Conservation (phyloP, 2,797 vertebrate species). For the Dermochelys coriacea region DNA sequence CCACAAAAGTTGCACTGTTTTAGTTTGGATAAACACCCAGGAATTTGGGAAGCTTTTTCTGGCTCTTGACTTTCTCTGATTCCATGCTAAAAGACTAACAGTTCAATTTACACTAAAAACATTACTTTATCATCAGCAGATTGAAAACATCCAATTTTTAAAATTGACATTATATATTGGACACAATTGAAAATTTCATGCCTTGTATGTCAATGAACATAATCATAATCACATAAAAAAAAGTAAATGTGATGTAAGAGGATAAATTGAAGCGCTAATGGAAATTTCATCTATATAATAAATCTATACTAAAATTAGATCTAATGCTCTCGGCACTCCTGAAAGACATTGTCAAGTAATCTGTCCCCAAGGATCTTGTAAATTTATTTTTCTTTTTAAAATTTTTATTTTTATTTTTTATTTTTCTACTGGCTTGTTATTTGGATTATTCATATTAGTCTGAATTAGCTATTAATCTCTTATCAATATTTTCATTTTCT, state of each 20-base stretch:
- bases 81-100: not conserved
- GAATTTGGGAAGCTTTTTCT: not conserved
- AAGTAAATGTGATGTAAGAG: not conserved
- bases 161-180: not conserved
- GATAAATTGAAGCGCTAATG: not conserved
- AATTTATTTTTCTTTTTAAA: not conserved
- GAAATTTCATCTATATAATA: not conserved
- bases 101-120: not conserved
- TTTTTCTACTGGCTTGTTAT: not conserved
- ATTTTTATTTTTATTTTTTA: too few species aligned
- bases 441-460: constrained; percentile 1
- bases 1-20: not conserved
- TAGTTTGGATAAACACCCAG: not conserved
- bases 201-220: not conserved
- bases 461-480: constrained; percentile 19
- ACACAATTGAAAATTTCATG: not conserved
- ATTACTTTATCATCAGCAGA: not conserved
- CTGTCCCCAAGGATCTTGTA: not conserved
- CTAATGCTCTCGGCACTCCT: not conserved
- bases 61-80: not conserved
- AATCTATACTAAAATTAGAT: not conserved
- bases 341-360: not conserved
- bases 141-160: not conserved
- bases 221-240: not conserved
- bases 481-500: not conserved